Evolutionary conservation across 2,797 vertebrate genomes (phyloP).

Genomic region (Mastacembelus armatus): DNA sequence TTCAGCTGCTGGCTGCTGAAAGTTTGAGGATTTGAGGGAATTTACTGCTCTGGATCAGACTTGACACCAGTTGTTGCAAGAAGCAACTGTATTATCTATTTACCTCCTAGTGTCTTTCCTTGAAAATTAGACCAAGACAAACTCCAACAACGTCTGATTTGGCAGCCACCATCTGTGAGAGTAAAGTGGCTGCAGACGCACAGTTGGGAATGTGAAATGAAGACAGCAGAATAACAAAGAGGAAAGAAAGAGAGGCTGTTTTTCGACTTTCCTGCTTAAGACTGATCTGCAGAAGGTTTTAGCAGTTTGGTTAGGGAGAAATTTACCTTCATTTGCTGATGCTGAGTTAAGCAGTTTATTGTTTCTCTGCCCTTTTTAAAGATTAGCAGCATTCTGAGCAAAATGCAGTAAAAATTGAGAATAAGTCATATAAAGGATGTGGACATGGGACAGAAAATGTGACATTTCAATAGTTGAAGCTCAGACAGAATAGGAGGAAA

Average conservation of each 20-base stretch:
- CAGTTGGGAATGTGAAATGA: slow-evolving; percentile 26
- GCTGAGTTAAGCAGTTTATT: slow-evolving; percentile 55
- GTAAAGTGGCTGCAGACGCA: slow-evolving; percentile 19
- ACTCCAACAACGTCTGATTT: slow-evolving; percentile 21
- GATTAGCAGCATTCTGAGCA: slow-evolving; percentile 1
- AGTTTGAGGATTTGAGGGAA: slow-evolving; percentile 34
- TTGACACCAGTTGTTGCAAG: slow-evolving; percentile 48
- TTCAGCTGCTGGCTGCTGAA: slow-evolving; percentile 25
- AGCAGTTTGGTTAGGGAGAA: slow-evolving; percentile 31
- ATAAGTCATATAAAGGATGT: slow-evolving; percentile 28
- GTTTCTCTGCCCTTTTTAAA: slow-evolving; percentile 6
- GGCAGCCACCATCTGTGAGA: slow-evolving; percentile 12
- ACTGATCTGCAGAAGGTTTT: slow-evolving; percentile 38
- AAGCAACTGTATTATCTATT: slow-evolving; percentile 45
- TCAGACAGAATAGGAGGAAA: slow-evolving; percentile 27
- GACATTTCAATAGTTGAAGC: slow-evolving; percentile 1
- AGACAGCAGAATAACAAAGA: slow-evolving; percentile 35
- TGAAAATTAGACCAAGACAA: slow-evolving; percentile 20
- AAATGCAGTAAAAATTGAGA: slow-evolving; percentile 9
- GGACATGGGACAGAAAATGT: slow-evolving; percentile 17
- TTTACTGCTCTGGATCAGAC: slow-evolving; percentile 45
- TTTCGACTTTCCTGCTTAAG: slow-evolving; percentile 28
- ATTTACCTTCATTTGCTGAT: slow-evolving; percentile 35
- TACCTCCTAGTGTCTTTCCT: slow-evolving; percentile 1
- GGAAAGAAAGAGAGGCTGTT: slow-evolving; percentile 33